Evolutionary conservation across 2,113 vertebrate genomes (phyloP), one percentile per base, ranked within the genome.

Genomic region (Myrmecobius fasciatus): DNA sequence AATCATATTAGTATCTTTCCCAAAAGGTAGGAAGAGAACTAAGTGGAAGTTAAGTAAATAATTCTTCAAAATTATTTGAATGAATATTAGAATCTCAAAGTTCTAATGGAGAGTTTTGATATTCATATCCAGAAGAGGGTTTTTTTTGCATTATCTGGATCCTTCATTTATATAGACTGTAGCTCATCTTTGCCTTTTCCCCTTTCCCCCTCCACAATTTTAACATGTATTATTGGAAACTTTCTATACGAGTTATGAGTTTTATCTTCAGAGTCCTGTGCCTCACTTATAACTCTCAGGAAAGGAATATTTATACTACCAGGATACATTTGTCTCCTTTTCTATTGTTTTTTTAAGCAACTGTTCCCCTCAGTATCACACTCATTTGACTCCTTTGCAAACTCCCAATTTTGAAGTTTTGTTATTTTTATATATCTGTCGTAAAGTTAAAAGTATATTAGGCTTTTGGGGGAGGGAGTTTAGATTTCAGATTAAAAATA

Each of bases 391-490:
- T 89, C 47, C 97, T 28, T 25, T 46, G 75, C 94, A 96, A 2
- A 17, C 48, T 89, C 89, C 90, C 94, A 49, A 26, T 46, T 25
- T 51, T 89, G 46, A 89, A 92, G 56, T 7, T 91, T 52, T 94
- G 48, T 22, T 9, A 89, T 92, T 60, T 95, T 83, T 96, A 92
- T 89, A 22, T 95, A 56, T 48, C 95, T 96, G 11, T 75, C 46
- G 53, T 36, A 67, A 97, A 95, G 89, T 94, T 51, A 60, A 95
- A 98, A 97, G 97, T 75, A 43, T 26, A 67, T 43, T 5, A 53
- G 47, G 89, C 88, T 0, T 31, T 36, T 94, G 95, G 52, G 83
- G 93, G 96, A 25, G 94, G 94, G 53, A 94, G 3, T 25, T 49
- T 95, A 26, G 48, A 83, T 93, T 96, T 97, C 92, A n/a, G 28